Evolutionary conservation across 2,888 invertebrate species (phyloP), one percentile per base, ranked within the genome.

Genomic region (Aradus depressus): DNA sequence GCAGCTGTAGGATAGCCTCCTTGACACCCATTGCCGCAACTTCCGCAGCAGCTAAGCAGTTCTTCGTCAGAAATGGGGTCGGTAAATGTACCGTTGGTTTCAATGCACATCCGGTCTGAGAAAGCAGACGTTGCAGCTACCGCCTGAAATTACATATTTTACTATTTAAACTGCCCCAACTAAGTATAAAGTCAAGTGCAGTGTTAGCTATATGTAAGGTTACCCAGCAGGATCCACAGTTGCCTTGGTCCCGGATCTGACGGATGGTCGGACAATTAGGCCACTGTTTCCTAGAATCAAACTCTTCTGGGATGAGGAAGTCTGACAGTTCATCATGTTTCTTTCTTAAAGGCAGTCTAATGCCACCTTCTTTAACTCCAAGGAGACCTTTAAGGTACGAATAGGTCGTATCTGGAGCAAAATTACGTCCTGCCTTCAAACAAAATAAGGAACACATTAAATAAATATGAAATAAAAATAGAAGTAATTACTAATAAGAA

Each of bases 71-170:
- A 88, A 61, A 88, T 77, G 60, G 82, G 80, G 63, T 81, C 78
- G 64, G 84, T 74, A n/a, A 72, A 65, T 16, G 74, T 73, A 19
- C 78, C 87, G 39, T 81, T 75, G 0, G 84, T 82, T 62, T 81
- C 81, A 60, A 88, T 88, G 68, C 91, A 92, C 22, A 80, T 75
- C 48, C 91, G 75, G 68, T 91, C 91, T 3, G 88, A 84, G 82
- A 91, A 90, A 2, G 89, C 85, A 67, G 87, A 87, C 0, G 86
- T 89, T 10, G 89, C 88, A 22, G 86, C 90, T 66, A 90, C 88
- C 3, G 90, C 91, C 79, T 77, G 60, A 2, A 62, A 49, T n/a
- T n/a, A n/a, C n/a, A n/a, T n/a, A n/a, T n/a, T n/a, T n/a, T n/a
- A n/a, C n/a, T n/a, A n/a, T n/a, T n/a, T n/a, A n/a, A n/a, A n/a